Conservation (phyloP, 2,113 vertebrate genomes). For the Scomber scombrus region DNA sequence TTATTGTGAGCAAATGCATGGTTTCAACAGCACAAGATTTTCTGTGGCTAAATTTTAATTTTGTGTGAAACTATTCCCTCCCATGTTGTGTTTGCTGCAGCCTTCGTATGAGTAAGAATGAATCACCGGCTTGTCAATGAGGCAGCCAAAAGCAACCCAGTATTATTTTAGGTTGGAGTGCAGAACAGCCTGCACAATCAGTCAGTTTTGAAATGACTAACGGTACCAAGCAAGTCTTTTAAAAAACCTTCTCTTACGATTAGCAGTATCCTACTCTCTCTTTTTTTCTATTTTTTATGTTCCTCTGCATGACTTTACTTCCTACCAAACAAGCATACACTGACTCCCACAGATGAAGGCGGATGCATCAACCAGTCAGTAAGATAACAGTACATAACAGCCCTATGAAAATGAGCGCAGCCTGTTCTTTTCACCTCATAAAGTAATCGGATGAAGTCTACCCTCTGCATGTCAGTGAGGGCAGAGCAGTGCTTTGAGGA, state of each 20-base stretch:
- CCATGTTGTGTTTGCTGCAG: constrained; percentile 27
- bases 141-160: constrained; percentile 3
- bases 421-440: constrained; percentile 51
- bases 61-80: constrained; percentile 27
- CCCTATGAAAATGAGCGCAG: constrained; percentile 22
- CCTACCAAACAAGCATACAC: not conserved
- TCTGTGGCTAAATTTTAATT: constrained; percentile 12
- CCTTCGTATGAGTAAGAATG: constrained; percentile 46
- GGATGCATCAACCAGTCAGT: constrained; percentile 6
- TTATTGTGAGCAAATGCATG: not conserved
- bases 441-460: constrained; percentile 54
- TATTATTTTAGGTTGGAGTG: not conserved
- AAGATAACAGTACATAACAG: constrained; percentile 23
- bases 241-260: not conserved
- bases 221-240: not conserved
- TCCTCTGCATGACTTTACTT: constrained; percentile 1
- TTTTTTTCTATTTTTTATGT: not conserved
- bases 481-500: constrained; percentile 63
- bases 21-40: not conserved
- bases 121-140: constrained; percentile 48
- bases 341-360: constrained; percentile 20
- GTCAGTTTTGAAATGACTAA: not conserved
- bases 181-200: constrained; percentile 18
- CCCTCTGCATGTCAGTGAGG: constrained; percentile 64
- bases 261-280: not conserved